Conservation (phyloP, 2,888 invertebrate genomes). For the Drosophila nigritarsus region DNA sequence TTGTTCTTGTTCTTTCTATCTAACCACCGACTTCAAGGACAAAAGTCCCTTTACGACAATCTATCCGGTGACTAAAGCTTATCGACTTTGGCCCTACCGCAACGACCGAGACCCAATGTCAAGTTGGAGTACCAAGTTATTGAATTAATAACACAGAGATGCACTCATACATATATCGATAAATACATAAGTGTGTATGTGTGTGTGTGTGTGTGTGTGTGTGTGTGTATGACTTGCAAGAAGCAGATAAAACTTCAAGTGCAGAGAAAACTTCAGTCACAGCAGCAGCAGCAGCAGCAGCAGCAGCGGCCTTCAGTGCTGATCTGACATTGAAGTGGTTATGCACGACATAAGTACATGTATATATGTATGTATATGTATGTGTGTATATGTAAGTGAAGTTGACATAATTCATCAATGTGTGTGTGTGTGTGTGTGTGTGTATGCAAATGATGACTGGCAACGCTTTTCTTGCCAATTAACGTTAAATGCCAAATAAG, state of each 20-base stretch:
- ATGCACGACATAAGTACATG: conserved; percentile 26
- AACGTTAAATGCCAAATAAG: conserved; percentile 68
- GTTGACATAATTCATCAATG: conserved; percentile 73
- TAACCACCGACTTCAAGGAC: neutral
- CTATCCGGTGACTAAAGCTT: neutral
- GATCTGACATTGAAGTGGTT: conserved; percentile 72
- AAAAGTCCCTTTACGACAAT: conserved; percentile 2
- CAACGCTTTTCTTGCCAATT: conserved; percentile 69
- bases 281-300: conserved; percentile 47
- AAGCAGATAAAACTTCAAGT: conserved; percentile 18
- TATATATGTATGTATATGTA: conserved; percentile 3
- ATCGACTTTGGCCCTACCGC: conserved; percentile 58
- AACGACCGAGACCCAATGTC: conserved; percentile 71
- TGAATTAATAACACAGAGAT: conserved; percentile 71
- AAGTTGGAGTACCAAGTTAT: conserved; percentile 67
- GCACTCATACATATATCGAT: conserved; percentile 27
- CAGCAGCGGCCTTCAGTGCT: conserved; percentile 63
- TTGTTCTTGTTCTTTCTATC: neutral
- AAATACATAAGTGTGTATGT: neutral
- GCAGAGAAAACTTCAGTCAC: conserved; percentile 59
- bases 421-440: conserved; percentile 15
- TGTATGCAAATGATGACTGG: conserved; percentile 59
- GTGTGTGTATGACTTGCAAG: neutral
- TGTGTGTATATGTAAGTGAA: conserved; percentile 19
- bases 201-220: conserved; percentile 6